Conservation (phyloP, 2,797 vertebrate species). For the Dicrostonyx torquatus region DNA sequence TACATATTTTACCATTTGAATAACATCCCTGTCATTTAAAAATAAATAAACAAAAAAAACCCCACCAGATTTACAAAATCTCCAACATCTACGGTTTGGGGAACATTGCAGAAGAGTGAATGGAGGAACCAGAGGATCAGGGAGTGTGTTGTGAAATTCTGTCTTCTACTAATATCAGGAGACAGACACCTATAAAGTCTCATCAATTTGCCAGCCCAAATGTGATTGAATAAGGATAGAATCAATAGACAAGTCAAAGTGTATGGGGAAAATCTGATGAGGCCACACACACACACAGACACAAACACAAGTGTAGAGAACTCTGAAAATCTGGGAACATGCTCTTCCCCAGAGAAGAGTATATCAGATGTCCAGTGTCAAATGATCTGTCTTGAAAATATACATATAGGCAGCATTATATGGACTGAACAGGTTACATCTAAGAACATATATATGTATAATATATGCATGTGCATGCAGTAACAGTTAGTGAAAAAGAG, state of each 20-base stretch:
- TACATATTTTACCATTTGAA: neutral
- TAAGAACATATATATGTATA: neutral
- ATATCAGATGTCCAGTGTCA: neutral
- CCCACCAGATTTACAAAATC: neutral
- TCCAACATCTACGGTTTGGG: neutral
- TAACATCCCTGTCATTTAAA: neutral
- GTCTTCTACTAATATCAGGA: neutral
- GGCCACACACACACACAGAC: neutral
- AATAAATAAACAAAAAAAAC: neutral
- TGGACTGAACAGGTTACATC: neutral
- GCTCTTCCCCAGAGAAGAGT: neutral
- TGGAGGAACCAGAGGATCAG: neutral
- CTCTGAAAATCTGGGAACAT: neutral
- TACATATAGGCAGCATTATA: neutral
- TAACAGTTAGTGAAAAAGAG: neutral
- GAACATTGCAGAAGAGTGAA: neutral
- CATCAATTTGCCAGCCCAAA: too few relatives aligned
- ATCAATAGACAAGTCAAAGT: neutral
- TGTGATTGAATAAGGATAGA: neutral
- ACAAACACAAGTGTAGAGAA: neutral
- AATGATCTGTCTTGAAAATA: neutral
- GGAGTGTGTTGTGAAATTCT: neutral
- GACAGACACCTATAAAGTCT: too few relatives aligned
- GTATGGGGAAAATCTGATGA: neutral
- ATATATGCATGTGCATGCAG: too few relatives aligned